A percentile compares a stretch with the other conserved stretches of the same genome.
Evolutionary conservation across 2,888 invertebrate species (phyloP).

Genomic region (Eutolmus rufibarbis): DNA sequence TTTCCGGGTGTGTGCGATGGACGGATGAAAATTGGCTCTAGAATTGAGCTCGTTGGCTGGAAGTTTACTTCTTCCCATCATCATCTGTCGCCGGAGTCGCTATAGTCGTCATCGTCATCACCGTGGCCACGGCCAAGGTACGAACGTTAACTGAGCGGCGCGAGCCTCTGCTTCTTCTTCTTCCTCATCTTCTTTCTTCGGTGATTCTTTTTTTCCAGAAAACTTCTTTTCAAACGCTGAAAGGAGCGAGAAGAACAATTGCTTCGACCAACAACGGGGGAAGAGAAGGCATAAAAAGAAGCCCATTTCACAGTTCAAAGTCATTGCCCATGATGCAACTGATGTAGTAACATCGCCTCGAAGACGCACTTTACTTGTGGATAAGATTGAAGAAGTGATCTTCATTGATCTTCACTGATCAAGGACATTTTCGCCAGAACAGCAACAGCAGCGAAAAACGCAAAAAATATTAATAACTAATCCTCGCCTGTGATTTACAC

Average conservation of each 20-base stretch:
- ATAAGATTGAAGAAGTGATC: background rate
- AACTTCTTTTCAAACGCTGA: slow-evolving; percentile 29
- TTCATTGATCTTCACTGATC: slow-evolving; percentile 6
- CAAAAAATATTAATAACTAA: background rate
- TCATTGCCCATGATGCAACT: slow-evolving; percentile 65
- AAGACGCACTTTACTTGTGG: background rate
- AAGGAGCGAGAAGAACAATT: slow-evolving; percentile 36
- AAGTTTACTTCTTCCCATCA: background rate
- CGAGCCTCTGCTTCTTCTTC: background rate
- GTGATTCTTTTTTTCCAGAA: slow-evolving; percentile 6
- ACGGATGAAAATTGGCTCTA: background rate
- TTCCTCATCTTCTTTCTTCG: background rate
- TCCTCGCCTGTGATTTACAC: background rate
- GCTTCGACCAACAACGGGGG: slow-evolving; percentile 38
- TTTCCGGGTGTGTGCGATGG: slow-evolving; percentile 4
- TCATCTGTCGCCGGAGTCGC: background rate
- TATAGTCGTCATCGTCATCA: slow-evolving; percentile 16
- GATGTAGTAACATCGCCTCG: slow-evolving; percentile 58
- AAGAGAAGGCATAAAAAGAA: slow-evolving; percentile 63
- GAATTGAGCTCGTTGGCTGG: background rate
- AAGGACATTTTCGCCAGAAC: background rate
- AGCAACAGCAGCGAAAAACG: background rate
- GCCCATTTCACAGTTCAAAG: slow-evolving; percentile 62
- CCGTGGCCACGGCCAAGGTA: background rate
- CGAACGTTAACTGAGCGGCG: background rate